These are phyloP conservation scores for Alosa sapidissima DNA, from an alignment of 2,797 vertebrate genomes.

Conservation along the genomic window DNA sequence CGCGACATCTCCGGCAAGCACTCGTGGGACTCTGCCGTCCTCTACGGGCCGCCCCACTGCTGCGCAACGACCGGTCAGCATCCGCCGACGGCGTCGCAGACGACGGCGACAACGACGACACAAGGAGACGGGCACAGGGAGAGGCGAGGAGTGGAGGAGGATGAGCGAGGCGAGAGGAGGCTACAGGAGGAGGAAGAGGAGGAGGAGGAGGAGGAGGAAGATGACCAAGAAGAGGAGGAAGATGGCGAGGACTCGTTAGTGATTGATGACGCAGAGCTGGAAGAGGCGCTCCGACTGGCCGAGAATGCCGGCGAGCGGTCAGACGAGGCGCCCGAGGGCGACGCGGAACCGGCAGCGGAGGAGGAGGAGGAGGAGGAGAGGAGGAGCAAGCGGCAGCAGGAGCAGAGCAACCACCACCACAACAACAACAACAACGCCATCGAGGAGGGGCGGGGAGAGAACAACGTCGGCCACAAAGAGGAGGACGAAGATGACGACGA, in stretches of 20 bases:
- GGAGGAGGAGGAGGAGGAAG: constrained; percentile 64
- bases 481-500: constrained; percentile 59
- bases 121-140: neutral
- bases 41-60: constrained; percentile 87
- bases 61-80: constrained; percentile 31
- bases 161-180: constrained; percentile 62
- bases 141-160: constrained; percentile 1
- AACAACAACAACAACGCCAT: constrained; percentile 68
- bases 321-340: constrained; percentile 42
- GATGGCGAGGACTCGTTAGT: neutral
- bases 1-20: constrained; percentile 97
- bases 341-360: neutral
- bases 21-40: constrained; percentile 94
- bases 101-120: neutral
- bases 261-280: neutral
- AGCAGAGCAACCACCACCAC: constrained; percentile 48
- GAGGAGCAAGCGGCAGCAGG: constrained; percentile 63
- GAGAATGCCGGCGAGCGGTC: neutral
- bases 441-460: constrained; percentile 67
- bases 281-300: neutral
- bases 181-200: constrained; percentile 64
- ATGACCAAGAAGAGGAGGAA: neutral
- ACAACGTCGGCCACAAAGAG: constrained; percentile 56
- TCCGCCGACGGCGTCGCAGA: neutral
- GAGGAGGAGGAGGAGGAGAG: constrained; percentile 26